phyloP scores from a whole-genome alignment of 2,888 invertebrate species.

The Mesopsocus fuscifrons region DNA sequence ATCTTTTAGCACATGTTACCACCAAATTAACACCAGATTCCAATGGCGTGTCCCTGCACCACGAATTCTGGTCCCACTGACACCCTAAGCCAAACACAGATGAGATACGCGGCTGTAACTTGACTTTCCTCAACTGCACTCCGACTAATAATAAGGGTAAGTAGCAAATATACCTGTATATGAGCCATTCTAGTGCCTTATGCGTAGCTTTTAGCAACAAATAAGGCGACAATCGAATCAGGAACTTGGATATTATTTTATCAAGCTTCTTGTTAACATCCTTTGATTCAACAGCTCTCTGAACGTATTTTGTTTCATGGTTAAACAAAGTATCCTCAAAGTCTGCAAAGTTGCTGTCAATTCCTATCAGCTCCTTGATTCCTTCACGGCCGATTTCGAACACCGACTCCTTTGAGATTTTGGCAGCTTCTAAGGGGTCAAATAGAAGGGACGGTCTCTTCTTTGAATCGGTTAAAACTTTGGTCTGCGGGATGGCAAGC shows the following conservation, averaged over 20 bases:
- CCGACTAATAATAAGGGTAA: too few species aligned
- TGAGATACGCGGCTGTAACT: too few species aligned
- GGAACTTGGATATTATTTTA: slow-evolving; percentile 53
- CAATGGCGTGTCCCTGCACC: too few species aligned
- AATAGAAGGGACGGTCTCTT: slow-evolving; percentile 70
- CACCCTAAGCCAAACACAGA: too few species aligned
- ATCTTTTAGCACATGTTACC: too few species aligned
- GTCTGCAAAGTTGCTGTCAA: slow-evolving; percentile 50
- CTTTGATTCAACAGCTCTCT: slow-evolving; percentile 55
- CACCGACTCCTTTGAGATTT: slow-evolving; percentile 63
- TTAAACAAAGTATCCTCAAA: slow-evolving; percentile 64
- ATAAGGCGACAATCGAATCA: slow-evolving; percentile 70
- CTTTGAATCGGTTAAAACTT: slow-evolving; percentile 41
- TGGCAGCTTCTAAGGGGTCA: slow-evolving; percentile 74
- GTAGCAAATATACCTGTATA: slow-evolving; percentile 55
- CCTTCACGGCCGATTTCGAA: slow-evolving; percentile 76
- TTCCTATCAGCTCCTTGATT: slow-evolving; percentile 54
- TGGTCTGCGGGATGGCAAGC: slow-evolving; percentile 56
- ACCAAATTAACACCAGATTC: too few species aligned
- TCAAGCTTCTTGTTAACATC: slow-evolving; percentile 61
- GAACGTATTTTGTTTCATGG: slow-evolving; percentile 51
- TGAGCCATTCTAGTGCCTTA: slow-evolving; percentile 89
- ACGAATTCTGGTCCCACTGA: too few species aligned
- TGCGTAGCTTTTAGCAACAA: slow-evolving; percentile 67
- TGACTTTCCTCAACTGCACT: too few species aligned